These are phyloP conservation scores for Belgica antarctica DNA, from an alignment of 2,888 invertebrate genomes.

Conservation along the genomic window DNA sequence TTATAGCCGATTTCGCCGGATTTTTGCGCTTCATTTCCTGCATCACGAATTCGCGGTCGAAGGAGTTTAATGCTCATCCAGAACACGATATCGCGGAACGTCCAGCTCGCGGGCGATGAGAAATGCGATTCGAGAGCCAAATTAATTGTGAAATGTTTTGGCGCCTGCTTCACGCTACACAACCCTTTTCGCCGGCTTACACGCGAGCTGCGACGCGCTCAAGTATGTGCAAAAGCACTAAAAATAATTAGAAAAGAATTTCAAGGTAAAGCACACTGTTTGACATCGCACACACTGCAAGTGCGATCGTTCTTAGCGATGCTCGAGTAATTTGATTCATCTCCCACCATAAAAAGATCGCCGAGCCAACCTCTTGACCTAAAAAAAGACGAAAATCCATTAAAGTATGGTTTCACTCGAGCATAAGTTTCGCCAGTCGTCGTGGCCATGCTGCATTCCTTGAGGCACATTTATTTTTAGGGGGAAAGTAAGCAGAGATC, in stretches of 20 bases:
- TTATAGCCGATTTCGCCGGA: not conserved
- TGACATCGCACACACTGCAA: not conserved
- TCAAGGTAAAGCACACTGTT: constrained; percentile 24
- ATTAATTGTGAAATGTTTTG: no score
- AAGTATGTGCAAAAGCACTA: not conserved
- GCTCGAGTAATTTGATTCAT: not conserved
- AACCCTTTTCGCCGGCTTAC: no score
- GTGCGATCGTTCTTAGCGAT: not conserved
- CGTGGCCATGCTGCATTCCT: constrained; percentile 8
- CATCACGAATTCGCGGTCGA: not conserved
- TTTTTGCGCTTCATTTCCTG: not conserved
- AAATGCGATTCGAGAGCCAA: no score
- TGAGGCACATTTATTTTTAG: not conserved
- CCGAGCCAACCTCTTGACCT: not conserved
- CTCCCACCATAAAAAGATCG: not conserved
- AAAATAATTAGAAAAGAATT: constrained; percentile 35
- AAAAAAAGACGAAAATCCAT: not conserved
- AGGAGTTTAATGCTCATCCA: not conserved
- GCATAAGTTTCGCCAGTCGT: not conserved
- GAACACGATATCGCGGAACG: not conserved
- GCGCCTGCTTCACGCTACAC: no score
- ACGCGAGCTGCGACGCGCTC: no score
- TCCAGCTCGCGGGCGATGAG: not conserved
- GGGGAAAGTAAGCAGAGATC: not conserved
- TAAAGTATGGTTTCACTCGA: not conserved